A percentile compares a stretch with the other conserved stretches of the same genome.
These are phyloP conservation scores for Agrotis clavis DNA, from an alignment of 2,888 invertebrate genomes.

Conservation along the genomic window DNA sequence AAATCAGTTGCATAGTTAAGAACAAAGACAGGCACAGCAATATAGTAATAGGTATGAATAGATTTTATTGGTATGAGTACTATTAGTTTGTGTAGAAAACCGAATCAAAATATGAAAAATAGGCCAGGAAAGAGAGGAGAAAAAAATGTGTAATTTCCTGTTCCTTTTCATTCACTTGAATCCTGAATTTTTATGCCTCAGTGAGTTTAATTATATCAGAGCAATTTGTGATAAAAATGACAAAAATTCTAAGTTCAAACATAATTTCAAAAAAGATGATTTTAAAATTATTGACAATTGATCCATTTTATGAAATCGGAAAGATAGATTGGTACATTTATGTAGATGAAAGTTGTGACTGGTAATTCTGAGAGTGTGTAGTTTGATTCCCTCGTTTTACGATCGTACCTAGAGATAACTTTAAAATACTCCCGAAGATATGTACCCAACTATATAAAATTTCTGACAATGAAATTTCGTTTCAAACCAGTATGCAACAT, in stretches of 20 bases:
- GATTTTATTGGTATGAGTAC: background rate
- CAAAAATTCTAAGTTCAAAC: constrained; percentile 9
- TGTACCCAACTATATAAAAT: constrained; percentile 24
- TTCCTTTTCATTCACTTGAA: constrained; percentile 29
- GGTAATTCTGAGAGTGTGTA: constrained; percentile 15
- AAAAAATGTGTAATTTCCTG: constrained; percentile 41
- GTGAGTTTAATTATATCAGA: constrained; percentile 31
- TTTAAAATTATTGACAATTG: background rate
- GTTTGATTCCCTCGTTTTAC: constrained; percentile 42
- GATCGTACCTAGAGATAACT: constrained; percentile 34
- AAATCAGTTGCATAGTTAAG: background rate
- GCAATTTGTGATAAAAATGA: constrained; percentile 8
- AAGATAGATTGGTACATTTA: background rate
- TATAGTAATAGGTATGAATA: background rate
- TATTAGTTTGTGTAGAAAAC: background rate
- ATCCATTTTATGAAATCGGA: constrained; percentile 6
- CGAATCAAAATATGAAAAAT: constrained; percentile 7
- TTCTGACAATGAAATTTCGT: constrained; percentile 30
- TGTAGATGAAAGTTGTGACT: constrained; percentile 27
- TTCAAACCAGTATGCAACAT: constrained; percentile 4
- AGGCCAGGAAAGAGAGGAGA: background rate
- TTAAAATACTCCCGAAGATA: constrained; percentile 37
- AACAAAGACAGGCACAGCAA: background rate
- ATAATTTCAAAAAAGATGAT: background rate
- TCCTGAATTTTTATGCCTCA: constrained; percentile 34